phyloP scores from a whole-genome alignment of 2,113 vertebrate genomes.

The Ramphastos sulfuratus region DNA sequence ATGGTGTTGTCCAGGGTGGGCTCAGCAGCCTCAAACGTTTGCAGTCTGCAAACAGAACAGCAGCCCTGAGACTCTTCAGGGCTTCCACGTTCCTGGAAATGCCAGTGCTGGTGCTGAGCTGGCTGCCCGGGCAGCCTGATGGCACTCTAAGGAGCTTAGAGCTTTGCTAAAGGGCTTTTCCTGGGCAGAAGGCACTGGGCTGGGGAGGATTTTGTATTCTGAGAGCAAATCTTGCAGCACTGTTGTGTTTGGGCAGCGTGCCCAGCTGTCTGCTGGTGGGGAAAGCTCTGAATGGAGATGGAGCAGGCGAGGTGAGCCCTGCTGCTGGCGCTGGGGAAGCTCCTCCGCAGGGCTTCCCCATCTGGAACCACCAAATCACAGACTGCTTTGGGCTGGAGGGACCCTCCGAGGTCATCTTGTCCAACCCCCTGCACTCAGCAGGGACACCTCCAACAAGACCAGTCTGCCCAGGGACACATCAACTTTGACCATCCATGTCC shows the following conservation, averaged over 20 bases:
- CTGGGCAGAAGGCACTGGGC: background rate
- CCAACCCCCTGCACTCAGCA: too few relatives aligned
- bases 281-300: background rate
- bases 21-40: accelerated
- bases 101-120: accelerated
- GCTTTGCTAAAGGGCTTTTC: background rate
- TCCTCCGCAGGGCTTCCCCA: background rate
- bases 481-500: too few relatives aligned
- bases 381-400: too few relatives aligned
- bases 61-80: background rate
- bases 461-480: too few relatives aligned
- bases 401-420: too few relatives aligned
- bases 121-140: background rate
- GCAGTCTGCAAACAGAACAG: accelerated
- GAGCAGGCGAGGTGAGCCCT: background rate
- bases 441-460: too few relatives aligned
- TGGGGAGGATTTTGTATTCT: background rate
- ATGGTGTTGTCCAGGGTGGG: accelerated
- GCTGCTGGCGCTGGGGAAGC: background rate
- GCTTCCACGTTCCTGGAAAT: accelerated
- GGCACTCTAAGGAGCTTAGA: background rate
- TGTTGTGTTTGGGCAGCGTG: background rate
- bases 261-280: background rate
- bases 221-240: background rate
- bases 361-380: too few relatives aligned